A percentile compares a stretch with the other conserved stretches of the same genome.
phyloP scores from a whole-genome alignment of 2,113 vertebrate species.

The Ammospiza caudacuta region DNA sequence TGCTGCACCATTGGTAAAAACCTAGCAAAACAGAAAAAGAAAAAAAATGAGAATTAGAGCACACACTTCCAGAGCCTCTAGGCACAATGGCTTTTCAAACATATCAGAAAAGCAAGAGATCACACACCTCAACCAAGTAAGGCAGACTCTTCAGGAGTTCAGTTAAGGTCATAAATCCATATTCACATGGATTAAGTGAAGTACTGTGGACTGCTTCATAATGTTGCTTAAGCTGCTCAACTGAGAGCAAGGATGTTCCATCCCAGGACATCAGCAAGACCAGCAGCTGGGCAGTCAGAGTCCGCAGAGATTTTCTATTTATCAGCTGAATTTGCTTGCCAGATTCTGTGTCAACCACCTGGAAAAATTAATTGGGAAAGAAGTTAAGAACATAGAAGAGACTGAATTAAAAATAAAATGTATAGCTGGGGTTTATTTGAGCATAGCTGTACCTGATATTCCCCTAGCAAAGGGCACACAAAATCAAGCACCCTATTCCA shows the following conservation, averaged over 20 bases:
- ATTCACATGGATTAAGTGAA: slow-evolving; percentile 94
- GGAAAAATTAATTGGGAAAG: background rate
- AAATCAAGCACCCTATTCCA: background rate
- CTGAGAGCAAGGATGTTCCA: slow-evolving; percentile 71
- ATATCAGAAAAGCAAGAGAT: background rate
- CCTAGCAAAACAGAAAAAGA: slow-evolving; percentile 58
- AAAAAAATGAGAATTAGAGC: background rate
- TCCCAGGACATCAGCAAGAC: slow-evolving; percentile 93
- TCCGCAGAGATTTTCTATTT: slow-evolving; percentile 92
- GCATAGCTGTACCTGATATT: background rate
- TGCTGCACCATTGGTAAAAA: slow-evolving; percentile 75
- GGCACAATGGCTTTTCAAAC: background rate
- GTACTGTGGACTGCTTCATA: slow-evolving; percentile 79
- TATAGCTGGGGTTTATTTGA: background rate
- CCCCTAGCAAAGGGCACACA: background rate
- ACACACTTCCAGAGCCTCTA: background rate
- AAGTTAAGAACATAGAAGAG: background rate
- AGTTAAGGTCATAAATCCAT: slow-evolving; percentile 92
- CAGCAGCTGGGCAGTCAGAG: slow-evolving; percentile 90
- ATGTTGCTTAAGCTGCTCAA: slow-evolving; percentile 82
- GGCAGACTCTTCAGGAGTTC: slow-evolving; percentile 95
- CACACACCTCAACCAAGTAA: slow-evolving; percentile 89
- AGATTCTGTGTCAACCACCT: slow-evolving; percentile 84
- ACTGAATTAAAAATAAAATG: background rate
- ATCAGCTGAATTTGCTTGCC: slow-evolving; percentile 93